Evolutionary conservation across 2,888 invertebrate genomes (phyloP).

Genomic region (Furcula furcula): DNA sequence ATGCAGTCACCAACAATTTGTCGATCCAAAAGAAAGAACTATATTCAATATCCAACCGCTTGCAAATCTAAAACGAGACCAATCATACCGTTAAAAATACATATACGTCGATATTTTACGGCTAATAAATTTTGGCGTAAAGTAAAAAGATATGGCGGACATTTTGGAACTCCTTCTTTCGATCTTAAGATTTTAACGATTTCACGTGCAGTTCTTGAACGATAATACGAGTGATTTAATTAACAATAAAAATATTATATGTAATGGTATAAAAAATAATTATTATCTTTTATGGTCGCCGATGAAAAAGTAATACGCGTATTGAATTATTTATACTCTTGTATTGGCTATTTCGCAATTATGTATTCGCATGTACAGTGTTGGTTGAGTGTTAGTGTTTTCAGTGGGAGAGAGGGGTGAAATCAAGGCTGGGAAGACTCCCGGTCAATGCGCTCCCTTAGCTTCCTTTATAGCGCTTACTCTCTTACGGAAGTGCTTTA

Average conservation of each 20-base stretch:
- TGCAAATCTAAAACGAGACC: constrained; percentile 49
- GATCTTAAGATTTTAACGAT: constrained; percentile 60
- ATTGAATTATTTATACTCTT: constrained; percentile 25
- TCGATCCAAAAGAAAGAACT: neutral
- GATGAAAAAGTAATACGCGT: constrained; percentile 29
- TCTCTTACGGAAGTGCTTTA: constrained; percentile 67
- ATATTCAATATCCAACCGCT: constrained; percentile 37
- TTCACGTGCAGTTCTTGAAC: constrained; percentile 46
- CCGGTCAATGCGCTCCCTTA: constrained; percentile 56
- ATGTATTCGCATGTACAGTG: constrained; percentile 8
- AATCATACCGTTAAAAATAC: constrained; percentile 58
- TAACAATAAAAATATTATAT: constrained; percentile 47
- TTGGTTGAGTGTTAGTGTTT: constrained; percentile 13
- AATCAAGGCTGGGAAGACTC: constrained; percentile 52
- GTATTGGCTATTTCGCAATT: constrained; percentile 20
- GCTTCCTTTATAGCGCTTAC: constrained; percentile 65
- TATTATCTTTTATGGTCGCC: constrained; percentile 33
- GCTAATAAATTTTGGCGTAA: constrained; percentile 65
- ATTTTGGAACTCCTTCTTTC: constrained; percentile 57
- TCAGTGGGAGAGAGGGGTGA: constrained; percentile 43
- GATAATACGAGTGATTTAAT: constrained; percentile 55
- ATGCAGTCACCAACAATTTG: neutral
- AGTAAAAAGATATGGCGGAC: constrained; percentile 58
- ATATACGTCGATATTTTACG: constrained; percentile 61
- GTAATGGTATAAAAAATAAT: no score